These are phyloP conservation scores for Lepidotrigona ventralis DNA, from an alignment of 1,140 invertebrate species.

Conservation along the genomic window DNA sequence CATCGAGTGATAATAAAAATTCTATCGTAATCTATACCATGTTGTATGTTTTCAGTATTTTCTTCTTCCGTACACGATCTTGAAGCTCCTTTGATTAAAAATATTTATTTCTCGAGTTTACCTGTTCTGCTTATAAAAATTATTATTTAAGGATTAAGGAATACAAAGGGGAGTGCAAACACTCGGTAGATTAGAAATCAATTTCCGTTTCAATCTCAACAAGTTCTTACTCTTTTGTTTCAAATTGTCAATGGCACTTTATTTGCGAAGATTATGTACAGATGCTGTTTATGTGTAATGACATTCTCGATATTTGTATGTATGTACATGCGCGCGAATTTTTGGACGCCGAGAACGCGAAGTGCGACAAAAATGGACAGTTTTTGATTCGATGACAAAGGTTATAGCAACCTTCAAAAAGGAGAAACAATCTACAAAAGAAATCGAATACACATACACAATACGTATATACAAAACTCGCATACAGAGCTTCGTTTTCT, in stretches of 20 bases:
- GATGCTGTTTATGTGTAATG: slow-evolving; percentile 56
- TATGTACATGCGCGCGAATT: slow-evolving; percentile 64
- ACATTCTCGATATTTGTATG: slow-evolving; percentile 47
- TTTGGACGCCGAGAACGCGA: slow-evolving; percentile 46
- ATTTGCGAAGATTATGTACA: slow-evolving; percentile 71
- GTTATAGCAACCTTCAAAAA: slow-evolving; percentile 27
- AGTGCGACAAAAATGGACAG: slow-evolving; percentile 38
- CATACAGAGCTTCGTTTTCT: slow-evolving; percentile 57
- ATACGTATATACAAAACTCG: slow-evolving; percentile 67
- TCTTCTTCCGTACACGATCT: background rate
- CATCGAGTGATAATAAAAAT: slow-evolving; percentile 79
- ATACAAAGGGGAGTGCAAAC: background rate
- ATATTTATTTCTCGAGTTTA: background rate
- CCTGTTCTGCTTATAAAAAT: no score
- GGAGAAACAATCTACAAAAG: slow-evolving; percentile 55
- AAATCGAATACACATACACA: slow-evolving; percentile 46
- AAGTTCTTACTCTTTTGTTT: background rate
- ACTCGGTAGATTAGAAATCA: background rate
- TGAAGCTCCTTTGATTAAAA: background rate
- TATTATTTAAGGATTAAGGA: no score
- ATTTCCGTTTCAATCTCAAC: background rate
- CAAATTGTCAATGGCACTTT: slow-evolving; percentile 72
- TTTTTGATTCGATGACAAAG: slow-evolving; percentile 42
- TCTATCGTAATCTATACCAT: slow-evolving; percentile 73
- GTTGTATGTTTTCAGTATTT: slow-evolving; percentile 4